These are phyloP conservation scores for Nemoura dubitans DNA, from an alignment of 2,888 invertebrate genomes.

Conservation along the genomic window DNA sequence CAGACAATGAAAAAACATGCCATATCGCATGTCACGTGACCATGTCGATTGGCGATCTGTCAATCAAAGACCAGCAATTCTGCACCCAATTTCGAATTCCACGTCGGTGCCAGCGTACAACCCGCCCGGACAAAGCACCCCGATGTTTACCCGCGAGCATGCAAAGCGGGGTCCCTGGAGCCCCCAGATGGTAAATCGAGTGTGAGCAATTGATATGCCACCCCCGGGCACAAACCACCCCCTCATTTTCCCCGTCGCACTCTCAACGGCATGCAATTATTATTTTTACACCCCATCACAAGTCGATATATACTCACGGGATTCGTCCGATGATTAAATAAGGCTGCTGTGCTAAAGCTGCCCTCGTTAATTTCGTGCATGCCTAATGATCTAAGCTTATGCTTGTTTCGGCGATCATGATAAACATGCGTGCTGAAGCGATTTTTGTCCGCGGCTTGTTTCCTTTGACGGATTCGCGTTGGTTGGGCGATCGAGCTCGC, in stretches of 20 bases:
- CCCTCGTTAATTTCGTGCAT: neutral
- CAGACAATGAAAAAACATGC: too few species aligned
- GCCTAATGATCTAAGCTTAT: neutral
- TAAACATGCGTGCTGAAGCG: neutral
- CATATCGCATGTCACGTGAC: neutral
- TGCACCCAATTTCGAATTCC: neutral
- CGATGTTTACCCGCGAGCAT: constrained; percentile 20
- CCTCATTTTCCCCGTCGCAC: neutral
- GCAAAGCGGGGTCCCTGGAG: constrained; percentile 25
- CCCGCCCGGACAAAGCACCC: constrained; percentile 10
- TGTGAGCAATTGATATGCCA: constrained; percentile 46
- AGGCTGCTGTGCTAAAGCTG: neutral
- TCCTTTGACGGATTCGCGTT: neutral
- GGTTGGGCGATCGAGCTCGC: too few species aligned
- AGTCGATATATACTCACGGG: neutral
- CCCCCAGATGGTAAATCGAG: constrained; percentile 47
- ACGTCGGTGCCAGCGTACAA: neutral
- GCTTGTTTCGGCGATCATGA: neutral
- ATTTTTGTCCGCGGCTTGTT: neutral
- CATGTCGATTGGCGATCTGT: neutral
- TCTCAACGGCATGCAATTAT: constrained; percentile 37
- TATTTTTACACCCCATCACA: constrained; percentile 33
- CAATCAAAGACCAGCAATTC: neutral
- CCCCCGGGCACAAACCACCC: constrained; percentile 16
- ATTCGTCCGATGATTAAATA: neutral